Evolutionary conservation across 2,797 vertebrate species (phyloP).

Genomic region (Hemibagrus guttatus): DNA sequence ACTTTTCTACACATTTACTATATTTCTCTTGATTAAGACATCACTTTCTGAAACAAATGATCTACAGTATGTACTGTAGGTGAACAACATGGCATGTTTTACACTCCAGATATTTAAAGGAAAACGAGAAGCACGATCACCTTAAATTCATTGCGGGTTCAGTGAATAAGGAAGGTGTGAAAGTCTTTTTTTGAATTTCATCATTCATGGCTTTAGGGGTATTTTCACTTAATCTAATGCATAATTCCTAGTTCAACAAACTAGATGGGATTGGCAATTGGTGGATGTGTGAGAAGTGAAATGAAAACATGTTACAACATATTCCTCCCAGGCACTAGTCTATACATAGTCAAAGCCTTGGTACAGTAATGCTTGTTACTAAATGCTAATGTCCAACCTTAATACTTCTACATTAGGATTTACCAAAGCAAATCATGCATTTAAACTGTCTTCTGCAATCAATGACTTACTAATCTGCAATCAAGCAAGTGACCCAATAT

Average conservation of each 20-base stretch:
- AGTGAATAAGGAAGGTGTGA: background rate
- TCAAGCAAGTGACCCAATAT: conserved; percentile 16
- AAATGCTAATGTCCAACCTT: background rate
- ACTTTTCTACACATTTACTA: background rate
- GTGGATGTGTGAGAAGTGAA: background rate
- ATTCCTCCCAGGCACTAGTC: background rate
- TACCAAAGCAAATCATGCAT: background rate
- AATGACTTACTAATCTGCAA: conserved; percentile 25
- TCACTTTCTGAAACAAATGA: background rate
- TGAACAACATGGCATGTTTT: background rate
- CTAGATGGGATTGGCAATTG: background rate
- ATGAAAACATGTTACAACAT: background rate
- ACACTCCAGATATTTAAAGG: background rate
- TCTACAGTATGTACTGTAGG: background rate
- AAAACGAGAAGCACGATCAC: background rate
- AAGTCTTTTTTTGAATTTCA: background rate
- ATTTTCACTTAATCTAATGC: conserved; percentile 29
- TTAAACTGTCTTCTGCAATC: conserved; percentile 12
- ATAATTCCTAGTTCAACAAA: background rate
- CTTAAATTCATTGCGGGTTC: background rate
- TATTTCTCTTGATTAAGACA: background rate
- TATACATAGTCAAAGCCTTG: background rate
- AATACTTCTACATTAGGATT: background rate
- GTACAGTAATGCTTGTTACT: background rate
- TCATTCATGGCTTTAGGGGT: background rate